Percentiles rank a stretch among this genome's conserved stretches.
phyloP scores from a whole-genome alignment of 2,797 vertebrate genomes.

The Muscicapa striata region DNA sequence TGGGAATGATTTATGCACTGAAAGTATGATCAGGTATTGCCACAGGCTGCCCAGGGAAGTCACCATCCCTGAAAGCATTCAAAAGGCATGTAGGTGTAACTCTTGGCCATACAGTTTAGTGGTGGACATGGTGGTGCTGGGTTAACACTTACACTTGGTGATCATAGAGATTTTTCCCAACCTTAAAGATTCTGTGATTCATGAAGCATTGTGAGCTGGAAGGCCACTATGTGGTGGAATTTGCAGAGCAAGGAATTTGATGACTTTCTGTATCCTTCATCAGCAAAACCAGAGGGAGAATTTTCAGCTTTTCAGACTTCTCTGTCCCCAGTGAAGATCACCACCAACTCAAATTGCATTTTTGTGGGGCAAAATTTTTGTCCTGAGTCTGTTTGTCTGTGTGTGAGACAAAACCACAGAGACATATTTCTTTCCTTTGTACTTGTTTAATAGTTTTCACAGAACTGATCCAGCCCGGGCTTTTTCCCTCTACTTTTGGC shows the following conservation, averaged over 20 bases:
- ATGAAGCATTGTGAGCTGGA: background rate
- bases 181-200: background rate
- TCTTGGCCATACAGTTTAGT: background rate
- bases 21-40: background rate
- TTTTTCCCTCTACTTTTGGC: background rate
- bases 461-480: background rate
- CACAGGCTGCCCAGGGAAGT: background rate
- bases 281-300: background rate
- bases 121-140: background rate
- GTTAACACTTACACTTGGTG: background rate
- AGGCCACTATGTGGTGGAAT: background rate
- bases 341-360: background rate
- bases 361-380: background rate
- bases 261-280: background rate
- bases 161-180: background rate
- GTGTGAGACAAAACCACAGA: background rate
- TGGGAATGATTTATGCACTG: background rate
- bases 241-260: background rate
- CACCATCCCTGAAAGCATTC: background rate
- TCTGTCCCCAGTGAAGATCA: background rate
- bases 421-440: background rate
- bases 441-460: background rate
- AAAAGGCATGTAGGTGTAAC: background rate
- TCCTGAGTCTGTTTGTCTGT: fast-evolving
- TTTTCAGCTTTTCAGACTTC: background rate